These are phyloP conservation scores for Anisognathus igniventris DNA, from an alignment of 2,797 vertebrate species.

Conservation along the genomic window DNA sequence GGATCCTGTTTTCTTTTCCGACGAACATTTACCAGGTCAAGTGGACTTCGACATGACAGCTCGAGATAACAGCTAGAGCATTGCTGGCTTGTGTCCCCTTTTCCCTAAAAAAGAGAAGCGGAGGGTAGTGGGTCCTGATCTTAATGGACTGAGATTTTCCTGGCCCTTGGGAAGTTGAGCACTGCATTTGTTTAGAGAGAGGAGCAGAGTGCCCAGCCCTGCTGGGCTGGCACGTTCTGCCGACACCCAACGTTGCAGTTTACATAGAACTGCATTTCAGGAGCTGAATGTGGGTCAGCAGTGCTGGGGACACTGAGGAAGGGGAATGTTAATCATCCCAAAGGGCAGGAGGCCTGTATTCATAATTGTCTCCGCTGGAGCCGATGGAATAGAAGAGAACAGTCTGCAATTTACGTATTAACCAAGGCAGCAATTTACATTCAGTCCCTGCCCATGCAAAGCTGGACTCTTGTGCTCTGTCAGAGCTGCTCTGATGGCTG, in stretches of 20 bases:
- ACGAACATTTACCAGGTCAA: not conserved
- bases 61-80: not conserved
- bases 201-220: not conserved
- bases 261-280: not conserved
- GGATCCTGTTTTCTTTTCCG: not conserved
- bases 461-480: not conserved
- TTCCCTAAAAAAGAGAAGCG: not conserved
- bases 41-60: not conserved
- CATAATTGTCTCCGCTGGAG: not conserved
- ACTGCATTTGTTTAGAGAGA: not conserved
- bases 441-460: constrained; percentile 9
- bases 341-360: constrained; percentile 40
- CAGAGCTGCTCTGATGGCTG: constrained; percentile 1
- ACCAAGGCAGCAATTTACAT: not conserved
- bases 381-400: constrained; percentile 29
- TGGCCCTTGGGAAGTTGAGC: not conserved
- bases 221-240: not conserved
- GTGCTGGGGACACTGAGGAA: constrained; percentile 2
- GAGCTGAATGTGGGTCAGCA: not conserved
- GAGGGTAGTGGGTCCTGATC: accelerated
- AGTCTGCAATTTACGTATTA: not conserved
- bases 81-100: not conserved
- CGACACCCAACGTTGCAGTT: not conserved
- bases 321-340: constrained; percentile 16
- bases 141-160: accelerated